Percentiles rank a stretch among this genome's conserved stretches.
These are phyloP conservation scores for Sycophila sp. DNA, from an alignment of 1,140 invertebrate genomes.

Conservation along the genomic window DNA sequence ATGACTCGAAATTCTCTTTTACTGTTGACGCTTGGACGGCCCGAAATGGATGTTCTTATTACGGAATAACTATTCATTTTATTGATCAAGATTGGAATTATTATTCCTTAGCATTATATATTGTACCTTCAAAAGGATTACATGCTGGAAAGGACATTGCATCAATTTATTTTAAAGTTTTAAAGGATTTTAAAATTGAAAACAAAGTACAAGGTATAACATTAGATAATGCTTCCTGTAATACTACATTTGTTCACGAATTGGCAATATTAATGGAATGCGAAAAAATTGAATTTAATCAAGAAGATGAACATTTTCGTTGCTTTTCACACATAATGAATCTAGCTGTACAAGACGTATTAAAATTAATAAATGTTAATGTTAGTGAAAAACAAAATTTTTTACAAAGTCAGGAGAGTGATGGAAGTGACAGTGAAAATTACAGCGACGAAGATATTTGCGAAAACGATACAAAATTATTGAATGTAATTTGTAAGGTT, in stretches of 20 bases:
- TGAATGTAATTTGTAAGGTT: background rate
- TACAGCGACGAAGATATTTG: no score
- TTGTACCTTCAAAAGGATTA: background rate
- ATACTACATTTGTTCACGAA: conserved; percentile 30
- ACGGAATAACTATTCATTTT: conserved; percentile 35
- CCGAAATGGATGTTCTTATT: conserved; percentile 10
- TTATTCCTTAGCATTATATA: conserved; percentile 22
- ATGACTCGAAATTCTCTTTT: conserved; percentile 23
- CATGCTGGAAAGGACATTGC: no score
- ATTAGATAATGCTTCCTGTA: conserved; percentile 21
- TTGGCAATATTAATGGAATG: conserved; percentile 1
- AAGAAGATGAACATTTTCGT: conserved; percentile 5
- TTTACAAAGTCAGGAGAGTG: background rate
- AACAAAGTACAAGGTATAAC: conserved; percentile 38
- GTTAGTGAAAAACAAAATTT: background rate
- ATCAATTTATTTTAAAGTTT: background rate
- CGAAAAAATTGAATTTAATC: conserved; percentile 30
- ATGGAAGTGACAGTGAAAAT: no score
- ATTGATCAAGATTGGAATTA: conserved; percentile 33
- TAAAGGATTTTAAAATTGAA: conserved; percentile 16
- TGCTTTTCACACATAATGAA: conserved; percentile 46
- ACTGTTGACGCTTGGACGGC: conserved; percentile 35
- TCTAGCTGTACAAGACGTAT: conserved; percentile 44
- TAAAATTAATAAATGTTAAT: conserved; percentile 26
- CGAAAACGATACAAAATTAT: no score